Percentiles rank a stretch among this genome's conserved stretches.
These are phyloP conservation scores for Apteryx mantelli DNA, from an alignment of 2,113 vertebrate species.

Conservation along the genomic window DNA sequence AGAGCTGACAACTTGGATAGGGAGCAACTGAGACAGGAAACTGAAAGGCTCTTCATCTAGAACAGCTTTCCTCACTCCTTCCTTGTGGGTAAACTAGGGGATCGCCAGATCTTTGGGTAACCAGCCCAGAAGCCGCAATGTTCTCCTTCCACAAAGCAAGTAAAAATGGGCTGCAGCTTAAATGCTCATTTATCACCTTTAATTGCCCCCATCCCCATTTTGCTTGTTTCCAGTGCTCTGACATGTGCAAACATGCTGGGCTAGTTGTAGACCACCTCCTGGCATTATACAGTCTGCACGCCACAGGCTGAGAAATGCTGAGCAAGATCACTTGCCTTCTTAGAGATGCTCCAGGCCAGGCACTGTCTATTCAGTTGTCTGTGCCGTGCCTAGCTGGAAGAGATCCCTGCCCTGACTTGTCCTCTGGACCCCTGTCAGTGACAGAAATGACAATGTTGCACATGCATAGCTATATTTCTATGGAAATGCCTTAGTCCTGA, in stretches of 20 bases:
- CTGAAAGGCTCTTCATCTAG: background rate
- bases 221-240: background rate
- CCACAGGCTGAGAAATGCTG: background rate
- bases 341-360: background rate
- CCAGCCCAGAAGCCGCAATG: background rate
- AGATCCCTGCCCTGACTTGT: background rate
- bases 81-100: background rate
- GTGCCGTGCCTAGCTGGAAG: background rate
- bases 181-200: background rate
- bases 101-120: background rate
- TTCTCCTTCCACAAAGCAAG: background rate
- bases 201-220: background rate
- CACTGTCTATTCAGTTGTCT: background rate
- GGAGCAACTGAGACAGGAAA: background rate
- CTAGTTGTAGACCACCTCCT: background rate
- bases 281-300: background rate
- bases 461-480: background rate
- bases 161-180: fast-evolving
- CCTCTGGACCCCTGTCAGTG: background rate
- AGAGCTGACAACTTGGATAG: background rate
- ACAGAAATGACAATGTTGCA: background rate
- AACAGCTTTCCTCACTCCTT: background rate
- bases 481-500: background rate
- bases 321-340: background rate
- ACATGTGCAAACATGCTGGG: background rate